Conservation (phyloP, 2,797 vertebrate species). For the Neosilurus mollespiculum region DNA sequence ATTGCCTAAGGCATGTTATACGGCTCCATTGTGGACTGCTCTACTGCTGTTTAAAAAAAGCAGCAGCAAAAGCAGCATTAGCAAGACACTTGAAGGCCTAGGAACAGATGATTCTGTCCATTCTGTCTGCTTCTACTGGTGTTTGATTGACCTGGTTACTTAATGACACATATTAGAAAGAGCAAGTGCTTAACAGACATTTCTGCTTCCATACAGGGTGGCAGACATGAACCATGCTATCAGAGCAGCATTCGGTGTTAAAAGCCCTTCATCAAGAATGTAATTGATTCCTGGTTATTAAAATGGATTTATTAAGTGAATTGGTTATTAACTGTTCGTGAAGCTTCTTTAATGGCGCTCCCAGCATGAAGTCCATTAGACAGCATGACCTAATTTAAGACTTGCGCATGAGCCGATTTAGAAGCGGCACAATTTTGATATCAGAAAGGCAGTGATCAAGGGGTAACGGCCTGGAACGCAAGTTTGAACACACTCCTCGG, state of each 20-base stretch:
- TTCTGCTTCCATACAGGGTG: not conserved
- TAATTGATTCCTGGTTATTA: conserved; percentile 66
- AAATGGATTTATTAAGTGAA: conserved; percentile 62
- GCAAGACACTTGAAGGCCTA: not conserved
- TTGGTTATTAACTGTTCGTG: conserved; percentile 67
- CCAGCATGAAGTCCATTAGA: conserved; percentile 68
- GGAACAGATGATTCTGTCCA: not conserved
- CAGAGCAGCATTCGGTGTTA: conserved; percentile 15
- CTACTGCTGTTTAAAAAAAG: not conserved
- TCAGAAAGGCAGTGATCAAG: conserved; percentile 46
- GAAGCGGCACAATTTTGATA: conserved; percentile 36
- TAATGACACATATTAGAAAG: not conserved
- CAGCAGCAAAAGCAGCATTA: not conserved
- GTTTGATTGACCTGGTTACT: not conserved
- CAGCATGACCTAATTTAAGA: conserved; percentile 67
- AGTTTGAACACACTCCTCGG: conserved; percentile 57
- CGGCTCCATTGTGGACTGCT: conserved; percentile 28
- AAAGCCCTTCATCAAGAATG: conserved; percentile 48
- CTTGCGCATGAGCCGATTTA: conserved; percentile 44
- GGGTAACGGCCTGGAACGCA: conserved; percentile 52
- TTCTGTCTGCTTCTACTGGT: too few species aligned
- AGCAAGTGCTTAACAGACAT: conserved; percentile 2
- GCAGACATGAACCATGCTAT: conserved; percentile 15
- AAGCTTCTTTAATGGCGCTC: conserved; percentile 58
- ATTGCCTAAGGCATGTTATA: conserved; percentile 65